A percentile compares a stretch with the other conserved stretches of the same genome.
Evolutionary conservation across 2,113 vertebrate species (phyloP).

Genomic region (Cottus gobio): DNA sequence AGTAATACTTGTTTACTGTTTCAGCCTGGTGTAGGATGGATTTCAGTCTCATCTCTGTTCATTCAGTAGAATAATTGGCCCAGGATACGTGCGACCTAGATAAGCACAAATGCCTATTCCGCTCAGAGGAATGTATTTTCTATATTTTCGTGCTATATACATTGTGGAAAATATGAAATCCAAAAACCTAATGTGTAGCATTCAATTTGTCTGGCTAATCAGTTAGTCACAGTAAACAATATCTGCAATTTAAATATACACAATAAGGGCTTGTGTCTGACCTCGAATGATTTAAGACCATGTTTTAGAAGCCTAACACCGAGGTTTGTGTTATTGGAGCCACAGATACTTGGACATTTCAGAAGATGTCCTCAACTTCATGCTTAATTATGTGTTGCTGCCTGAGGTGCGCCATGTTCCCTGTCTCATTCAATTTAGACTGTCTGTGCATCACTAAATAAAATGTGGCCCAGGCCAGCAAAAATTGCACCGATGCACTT

Average conservation of each 20-base stretch:
- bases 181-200: neutral
- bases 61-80: slow-evolving; percentile 40
- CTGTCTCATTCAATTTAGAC: slow-evolving; percentile 6
- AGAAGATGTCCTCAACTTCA: slow-evolving; percentile 1
- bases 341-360: neutral
- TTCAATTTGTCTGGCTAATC: neutral
- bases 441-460: slow-evolving; percentile 19
- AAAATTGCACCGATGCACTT: slow-evolving; percentile 8
- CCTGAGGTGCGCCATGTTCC: neutral
- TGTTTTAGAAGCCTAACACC: neutral
- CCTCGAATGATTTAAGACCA: neutral
- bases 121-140: too few relatives aligned
- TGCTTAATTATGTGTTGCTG: slow-evolving; percentile 4
- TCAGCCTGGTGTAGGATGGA: slow-evolving; percentile 9
- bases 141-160: too few relatives aligned
- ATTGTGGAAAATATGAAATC: neutral
- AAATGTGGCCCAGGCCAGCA: neutral
- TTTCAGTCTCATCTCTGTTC: slow-evolving; percentile 39
- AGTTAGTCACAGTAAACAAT: neutral
- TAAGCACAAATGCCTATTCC: too few relatives aligned
- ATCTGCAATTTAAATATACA: neutral
- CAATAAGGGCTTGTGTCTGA: neutral
- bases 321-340: slow-evolving; percentile 4
- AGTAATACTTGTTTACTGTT: slow-evolving; percentile 27
- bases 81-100: slow-evolving; percentile 22